Percentiles rank a stretch among this genome's conserved stretches.
Conservation (phyloP, 1,140 invertebrate genomes). For the Rhynchophorus ferrugineus region DNA sequence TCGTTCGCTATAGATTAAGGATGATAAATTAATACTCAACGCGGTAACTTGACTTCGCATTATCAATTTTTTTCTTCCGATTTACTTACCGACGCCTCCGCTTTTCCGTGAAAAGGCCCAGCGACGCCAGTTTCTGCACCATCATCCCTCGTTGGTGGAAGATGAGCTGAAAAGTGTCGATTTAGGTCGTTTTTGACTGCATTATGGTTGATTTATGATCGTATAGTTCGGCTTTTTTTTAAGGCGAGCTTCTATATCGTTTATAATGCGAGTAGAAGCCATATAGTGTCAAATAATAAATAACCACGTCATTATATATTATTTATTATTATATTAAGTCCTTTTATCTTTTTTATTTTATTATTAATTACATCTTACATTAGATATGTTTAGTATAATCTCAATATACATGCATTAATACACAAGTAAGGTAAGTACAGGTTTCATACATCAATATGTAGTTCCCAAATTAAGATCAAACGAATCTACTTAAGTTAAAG, state of each 20-base stretch:
- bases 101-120: conserved; percentile 16
- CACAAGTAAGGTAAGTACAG: too few relatives aligned
- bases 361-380: too few relatives aligned
- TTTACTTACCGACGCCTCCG: conserved; percentile 16
- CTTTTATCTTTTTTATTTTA: too few relatives aligned
- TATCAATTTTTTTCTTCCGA: conserved; percentile 22
- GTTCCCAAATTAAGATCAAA: too few relatives aligned
- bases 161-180: conserved; percentile 34
- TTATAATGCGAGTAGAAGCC: neutral
- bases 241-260: too few relatives aligned
- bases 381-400: too few relatives aligned
- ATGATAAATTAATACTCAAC: conserved; percentile 15
- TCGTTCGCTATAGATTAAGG: conserved; percentile 8
- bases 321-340: too few relatives aligned
- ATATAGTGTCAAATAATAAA: too few relatives aligned
- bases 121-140: conserved; percentile 24
- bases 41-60: conserved; percentile 20
- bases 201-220: conserved; percentile 35
- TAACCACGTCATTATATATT: too few relatives aligned
- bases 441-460: too few relatives aligned
- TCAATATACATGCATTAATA: too few relatives aligned
- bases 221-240: conserved; percentile 1
- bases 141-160: conserved; percentile 26
- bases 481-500: too few relatives aligned
- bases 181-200: conserved; percentile 35